These are phyloP conservation scores for Corythaeola cristata DNA, from an alignment of 2,113 vertebrate genomes.

Conservation along the genomic window DNA sequence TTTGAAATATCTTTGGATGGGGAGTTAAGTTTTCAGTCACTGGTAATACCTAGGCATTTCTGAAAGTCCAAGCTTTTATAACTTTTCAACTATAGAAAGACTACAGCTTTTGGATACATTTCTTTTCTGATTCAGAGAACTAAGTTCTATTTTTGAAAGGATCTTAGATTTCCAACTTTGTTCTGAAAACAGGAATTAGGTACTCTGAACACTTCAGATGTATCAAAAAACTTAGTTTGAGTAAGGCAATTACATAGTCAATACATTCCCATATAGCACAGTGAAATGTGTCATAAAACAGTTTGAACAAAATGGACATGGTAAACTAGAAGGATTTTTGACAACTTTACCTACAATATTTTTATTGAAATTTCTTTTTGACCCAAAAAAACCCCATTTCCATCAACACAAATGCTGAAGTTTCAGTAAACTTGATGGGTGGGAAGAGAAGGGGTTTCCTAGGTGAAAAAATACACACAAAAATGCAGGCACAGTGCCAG, in stretches of 20 bases:
- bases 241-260: not conserved
- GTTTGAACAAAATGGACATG: not conserved
- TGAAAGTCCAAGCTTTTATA: not conserved
- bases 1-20: not conserved
- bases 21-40: not conserved
- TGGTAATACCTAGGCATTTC: not conserved
- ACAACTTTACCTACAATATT: not conserved
- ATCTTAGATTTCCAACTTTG: not conserved
- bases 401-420: not conserved
- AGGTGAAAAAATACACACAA: conserved; percentile 45
- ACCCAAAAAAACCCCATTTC: not conserved
- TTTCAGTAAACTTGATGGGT: not conserved
- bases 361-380: not conserved
- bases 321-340: not conserved
- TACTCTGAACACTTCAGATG: not conserved
- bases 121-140: not conserved
- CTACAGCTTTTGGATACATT: not conserved
- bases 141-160: not conserved
- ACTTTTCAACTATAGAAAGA: not conserved
- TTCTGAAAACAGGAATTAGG: not conserved
- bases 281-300: not conserved
- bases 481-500: not conserved
- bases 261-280: not conserved
- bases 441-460: conserved; percentile 9
- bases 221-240: not conserved